Percentiles rank a stretch among this genome's conserved stretches.
phyloP scores from a whole-genome alignment of 2,888 invertebrate species.

The Trichopria drosophilae region DNA sequence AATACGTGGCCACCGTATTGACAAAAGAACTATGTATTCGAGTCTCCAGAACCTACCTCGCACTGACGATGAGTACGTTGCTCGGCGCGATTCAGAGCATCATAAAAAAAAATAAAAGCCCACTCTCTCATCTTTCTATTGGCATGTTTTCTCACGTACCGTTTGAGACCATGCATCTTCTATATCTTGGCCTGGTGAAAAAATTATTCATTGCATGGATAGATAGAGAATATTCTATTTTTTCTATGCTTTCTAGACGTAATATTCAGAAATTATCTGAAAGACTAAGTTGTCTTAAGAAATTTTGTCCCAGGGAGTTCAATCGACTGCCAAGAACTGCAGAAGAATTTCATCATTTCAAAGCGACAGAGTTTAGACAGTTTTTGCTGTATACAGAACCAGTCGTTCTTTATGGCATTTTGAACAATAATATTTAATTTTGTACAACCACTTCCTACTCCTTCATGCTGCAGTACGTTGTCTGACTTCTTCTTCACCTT shows the following conservation, averaged over 20 bases:
- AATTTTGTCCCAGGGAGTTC: too few species aligned
- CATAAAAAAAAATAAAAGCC: slow-evolving; percentile 23
- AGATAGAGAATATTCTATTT: slow-evolving; percentile 11
- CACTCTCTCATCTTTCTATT: slow-evolving; percentile 11
- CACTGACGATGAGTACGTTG: slow-evolving; percentile 12
- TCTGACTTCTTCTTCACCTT: too few species aligned
- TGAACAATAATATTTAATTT: too few species aligned
- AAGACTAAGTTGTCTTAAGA: too few species aligned
- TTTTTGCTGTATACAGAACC: too few species aligned
- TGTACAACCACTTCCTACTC: too few species aligned
- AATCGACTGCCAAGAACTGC: too few species aligned
- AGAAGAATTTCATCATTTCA: too few species aligned
- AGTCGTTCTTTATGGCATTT: too few species aligned
- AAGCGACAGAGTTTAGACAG: too few species aligned
- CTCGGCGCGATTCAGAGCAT: slow-evolving; percentile 21
- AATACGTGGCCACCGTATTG: slow-evolving; percentile 18
- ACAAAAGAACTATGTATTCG: neutral
- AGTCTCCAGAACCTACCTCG: neutral
- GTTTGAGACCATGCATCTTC: slow-evolving; percentile 24
- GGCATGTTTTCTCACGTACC: slow-evolving; percentile 20
- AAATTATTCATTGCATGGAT: slow-evolving; percentile 13
- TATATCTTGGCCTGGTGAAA: slow-evolving; percentile 13
- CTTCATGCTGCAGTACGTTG: too few species aligned
- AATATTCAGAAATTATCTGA: too few species aligned
- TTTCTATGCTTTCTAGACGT: neutral